These are phyloP conservation scores for Aphrophora alni DNA, from an alignment of 2,888 invertebrate species.

Conservation along the genomic window DNA sequence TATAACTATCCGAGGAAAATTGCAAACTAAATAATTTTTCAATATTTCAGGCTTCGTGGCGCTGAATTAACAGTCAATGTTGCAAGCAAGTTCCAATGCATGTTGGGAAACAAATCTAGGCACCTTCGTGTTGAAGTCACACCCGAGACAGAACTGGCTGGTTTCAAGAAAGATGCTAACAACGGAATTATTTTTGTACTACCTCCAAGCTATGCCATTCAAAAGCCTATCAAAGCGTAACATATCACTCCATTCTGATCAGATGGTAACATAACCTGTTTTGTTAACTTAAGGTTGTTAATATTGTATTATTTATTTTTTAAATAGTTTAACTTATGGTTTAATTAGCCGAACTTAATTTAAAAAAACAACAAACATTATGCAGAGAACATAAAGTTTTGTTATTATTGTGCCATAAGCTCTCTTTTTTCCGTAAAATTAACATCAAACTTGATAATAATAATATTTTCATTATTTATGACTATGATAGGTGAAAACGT, in stretches of 20 bases:
- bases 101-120: conserved; percentile 80
- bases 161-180: conserved; percentile 60
- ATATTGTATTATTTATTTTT: background rate
- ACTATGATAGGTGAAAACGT: too few relatives aligned
- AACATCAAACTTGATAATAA: too few relatives aligned
- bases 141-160: conserved; percentile 60
- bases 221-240: conserved; percentile 26
- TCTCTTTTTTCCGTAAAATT: too few relatives aligned
- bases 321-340: background rate
- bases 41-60: conserved; percentile 55
- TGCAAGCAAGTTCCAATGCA: conserved; percentile 76
- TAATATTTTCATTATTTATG: too few relatives aligned
- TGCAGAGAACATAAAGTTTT: too few relatives aligned
- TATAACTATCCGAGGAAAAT: too few relatives aligned
- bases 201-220: conserved; percentile 57
- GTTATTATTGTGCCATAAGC: background rate
- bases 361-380: too few relatives aligned
- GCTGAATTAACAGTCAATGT: conserved; percentile 77
- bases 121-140: conserved; percentile 66
- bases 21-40: too few relatives aligned
- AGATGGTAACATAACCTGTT: too few relatives aligned
- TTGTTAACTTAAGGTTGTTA: background rate
- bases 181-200: conserved; percentile 61
- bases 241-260: too few relatives aligned
- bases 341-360: too few relatives aligned